A percentile compares a stretch with the other conserved stretches of the same genome.
Evolutionary conservation across 2,797 vertebrate genomes (phyloP).

Genomic region (Columba guinea): DNA sequence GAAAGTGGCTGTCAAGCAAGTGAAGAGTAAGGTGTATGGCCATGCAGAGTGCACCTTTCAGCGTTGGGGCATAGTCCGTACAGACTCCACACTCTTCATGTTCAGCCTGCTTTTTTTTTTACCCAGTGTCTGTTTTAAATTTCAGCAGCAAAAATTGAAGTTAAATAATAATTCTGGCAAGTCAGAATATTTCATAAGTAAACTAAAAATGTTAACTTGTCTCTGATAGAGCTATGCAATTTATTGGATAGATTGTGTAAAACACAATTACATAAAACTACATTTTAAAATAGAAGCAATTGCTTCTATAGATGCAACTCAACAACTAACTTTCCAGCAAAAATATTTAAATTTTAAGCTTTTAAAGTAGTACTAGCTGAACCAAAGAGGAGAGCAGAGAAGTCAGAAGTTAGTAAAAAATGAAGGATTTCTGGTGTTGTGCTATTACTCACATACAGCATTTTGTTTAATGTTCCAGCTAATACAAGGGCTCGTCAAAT

Average conservation of each 20-base stretch:
- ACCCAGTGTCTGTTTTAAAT: not conserved
- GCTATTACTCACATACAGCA: not conserved
- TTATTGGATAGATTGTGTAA: not conserved
- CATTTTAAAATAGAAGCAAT: not conserved
- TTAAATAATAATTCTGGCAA: not conserved
- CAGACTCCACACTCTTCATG: not conserved
- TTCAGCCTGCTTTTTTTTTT: not conserved
- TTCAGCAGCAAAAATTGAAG: not conserved
- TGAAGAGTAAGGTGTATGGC: not conserved
- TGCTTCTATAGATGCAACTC: not conserved
- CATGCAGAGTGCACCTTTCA: not conserved
- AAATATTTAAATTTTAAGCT: not conserved
- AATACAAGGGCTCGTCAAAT: not conserved
- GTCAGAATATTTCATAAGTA: not conserved
- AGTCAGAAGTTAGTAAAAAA: not conserved
- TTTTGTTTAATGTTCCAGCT: not conserved
- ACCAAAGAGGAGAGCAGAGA: not conserved
- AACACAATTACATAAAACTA: not conserved
- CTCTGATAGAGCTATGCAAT: not conserved
- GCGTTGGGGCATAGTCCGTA: accelerated
- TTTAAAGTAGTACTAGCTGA: not conserved
- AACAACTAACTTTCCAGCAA: not conserved
- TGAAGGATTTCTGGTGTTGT: not conserved
- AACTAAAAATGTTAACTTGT: not conserved
- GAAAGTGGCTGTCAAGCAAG: not conserved